Conservation (phyloP, 2,797 vertebrate genomes). For the Intellagama lesueurii region DNA sequence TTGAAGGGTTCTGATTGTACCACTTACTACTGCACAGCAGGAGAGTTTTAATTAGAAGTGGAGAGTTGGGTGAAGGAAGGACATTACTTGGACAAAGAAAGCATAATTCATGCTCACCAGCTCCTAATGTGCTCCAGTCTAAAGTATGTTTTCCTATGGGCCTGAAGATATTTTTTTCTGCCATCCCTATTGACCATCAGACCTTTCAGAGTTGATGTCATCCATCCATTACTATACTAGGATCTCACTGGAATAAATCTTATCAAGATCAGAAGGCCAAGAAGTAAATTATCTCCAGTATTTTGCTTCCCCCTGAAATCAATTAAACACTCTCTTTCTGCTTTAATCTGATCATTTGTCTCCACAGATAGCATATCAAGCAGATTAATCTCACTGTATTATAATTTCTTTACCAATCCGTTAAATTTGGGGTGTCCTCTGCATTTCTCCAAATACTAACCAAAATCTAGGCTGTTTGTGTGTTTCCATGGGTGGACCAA, state of each 20-base stretch:
- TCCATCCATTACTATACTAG: background rate
- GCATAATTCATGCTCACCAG: background rate
- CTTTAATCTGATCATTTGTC: background rate
- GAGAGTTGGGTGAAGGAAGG: background rate
- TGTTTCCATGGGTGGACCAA: no score
- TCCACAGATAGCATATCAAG: background rate
- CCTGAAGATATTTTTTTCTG: background rate
- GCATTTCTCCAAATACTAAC: background rate
- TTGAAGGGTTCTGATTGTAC: background rate
- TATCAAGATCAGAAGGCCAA: background rate
- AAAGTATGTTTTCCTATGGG: background rate
- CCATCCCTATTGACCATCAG: background rate
- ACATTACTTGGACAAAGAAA: background rate
- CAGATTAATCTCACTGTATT: background rate
- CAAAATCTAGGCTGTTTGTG: no score
- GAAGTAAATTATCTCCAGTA: background rate
- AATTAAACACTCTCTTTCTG: background rate
- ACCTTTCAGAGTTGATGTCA: background rate
- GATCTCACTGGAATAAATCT: background rate
- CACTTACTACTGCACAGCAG: background rate
- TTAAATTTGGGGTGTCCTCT: background rate
- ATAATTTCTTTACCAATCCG: background rate
- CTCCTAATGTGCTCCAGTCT: no score
- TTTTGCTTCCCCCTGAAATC: background rate
- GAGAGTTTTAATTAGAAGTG: background rate